Conservation (phyloP, 2,888 invertebrate species). For the Osmoderma eremita region DNA sequence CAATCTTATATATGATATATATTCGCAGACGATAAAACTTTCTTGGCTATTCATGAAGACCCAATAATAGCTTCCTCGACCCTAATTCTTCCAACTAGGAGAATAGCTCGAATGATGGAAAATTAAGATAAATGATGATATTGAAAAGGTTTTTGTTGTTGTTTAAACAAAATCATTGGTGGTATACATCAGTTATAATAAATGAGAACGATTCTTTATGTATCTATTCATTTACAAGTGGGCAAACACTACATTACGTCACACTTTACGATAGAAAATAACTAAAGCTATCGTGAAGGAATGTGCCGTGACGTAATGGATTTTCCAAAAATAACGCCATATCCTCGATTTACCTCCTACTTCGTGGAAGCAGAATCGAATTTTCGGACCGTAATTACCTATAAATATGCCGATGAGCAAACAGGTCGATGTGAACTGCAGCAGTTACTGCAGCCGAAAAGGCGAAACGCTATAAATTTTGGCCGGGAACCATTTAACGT, state of each 20-base stretch:
- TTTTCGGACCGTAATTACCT: conserved; percentile 22
- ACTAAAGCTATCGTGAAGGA: conserved; percentile 4
- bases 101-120: too few species aligned
- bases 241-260: conserved; percentile 1
- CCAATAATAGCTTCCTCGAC: too few species aligned
- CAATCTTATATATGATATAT: too few species aligned
- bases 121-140: too few species aligned
- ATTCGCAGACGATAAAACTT: too few species aligned
- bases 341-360: conserved; percentile 9
- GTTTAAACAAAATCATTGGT: too few species aligned
- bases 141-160: too few species aligned
- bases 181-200: too few species aligned
- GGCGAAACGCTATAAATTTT: conserved; percentile 11
- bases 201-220: too few species aligned
- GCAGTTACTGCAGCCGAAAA: not conserved
- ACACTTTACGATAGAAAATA: conserved; percentile 1
- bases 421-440: too few species aligned
- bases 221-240: not conserved
- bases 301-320: conserved; percentile 19
- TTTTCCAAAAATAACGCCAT: conserved; percentile 27
- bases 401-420: conserved; percentile 17
- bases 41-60: too few species aligned
- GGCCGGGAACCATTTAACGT: conserved; percentile 20
- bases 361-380: conserved; percentile 20
- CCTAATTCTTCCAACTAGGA: too few species aligned